phyloP scores from a whole-genome alignment of 2,797 vertebrate species.

The Muscicapa striata region DNA sequence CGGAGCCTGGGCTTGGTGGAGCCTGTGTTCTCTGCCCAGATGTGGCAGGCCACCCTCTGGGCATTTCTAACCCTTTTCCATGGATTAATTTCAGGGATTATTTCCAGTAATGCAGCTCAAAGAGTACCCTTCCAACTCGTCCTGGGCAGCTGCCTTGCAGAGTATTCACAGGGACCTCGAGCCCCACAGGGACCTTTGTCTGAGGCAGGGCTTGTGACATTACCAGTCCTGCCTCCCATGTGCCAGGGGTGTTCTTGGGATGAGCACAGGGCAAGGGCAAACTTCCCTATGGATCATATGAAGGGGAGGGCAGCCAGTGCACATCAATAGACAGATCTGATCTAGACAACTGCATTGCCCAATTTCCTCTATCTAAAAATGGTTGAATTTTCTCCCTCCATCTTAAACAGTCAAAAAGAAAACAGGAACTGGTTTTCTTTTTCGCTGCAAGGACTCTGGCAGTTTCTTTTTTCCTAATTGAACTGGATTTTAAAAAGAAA shows the following conservation, averaged over 20 bases:
- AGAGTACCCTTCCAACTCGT: too few relatives aligned
- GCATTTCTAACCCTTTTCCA: not conserved
- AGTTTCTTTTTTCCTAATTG: conserved; percentile 16
- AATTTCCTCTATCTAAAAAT: not conserved
- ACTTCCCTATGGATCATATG: not conserved
- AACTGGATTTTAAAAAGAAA: conserved; percentile 52
- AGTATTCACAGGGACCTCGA: not conserved
- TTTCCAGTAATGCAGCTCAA: not conserved
- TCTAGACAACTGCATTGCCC: not conserved
- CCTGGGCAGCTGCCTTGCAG: not conserved
- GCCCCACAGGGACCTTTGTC: not conserved
- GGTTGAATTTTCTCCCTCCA: not conserved
- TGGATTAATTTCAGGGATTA: not conserved
- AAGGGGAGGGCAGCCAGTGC: not conserved
- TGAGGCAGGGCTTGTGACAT: rapidly evolving
- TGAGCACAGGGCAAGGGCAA: not conserved
- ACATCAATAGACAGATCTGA: not conserved
- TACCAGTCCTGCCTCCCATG: rapidly evolving
- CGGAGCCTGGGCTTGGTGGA: not conserved
- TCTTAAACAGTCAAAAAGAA: conserved; percentile 10
- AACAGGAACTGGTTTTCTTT: conserved; percentile 44
- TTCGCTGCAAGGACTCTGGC: conserved; percentile 56
- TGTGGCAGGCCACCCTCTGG: not conserved
- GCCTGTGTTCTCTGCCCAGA: not conserved
- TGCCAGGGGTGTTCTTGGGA: not conserved